These are phyloP conservation scores for Limnephilus auricula DNA, from an alignment of 2,888 invertebrate species.

Conservation along the genomic window DNA sequence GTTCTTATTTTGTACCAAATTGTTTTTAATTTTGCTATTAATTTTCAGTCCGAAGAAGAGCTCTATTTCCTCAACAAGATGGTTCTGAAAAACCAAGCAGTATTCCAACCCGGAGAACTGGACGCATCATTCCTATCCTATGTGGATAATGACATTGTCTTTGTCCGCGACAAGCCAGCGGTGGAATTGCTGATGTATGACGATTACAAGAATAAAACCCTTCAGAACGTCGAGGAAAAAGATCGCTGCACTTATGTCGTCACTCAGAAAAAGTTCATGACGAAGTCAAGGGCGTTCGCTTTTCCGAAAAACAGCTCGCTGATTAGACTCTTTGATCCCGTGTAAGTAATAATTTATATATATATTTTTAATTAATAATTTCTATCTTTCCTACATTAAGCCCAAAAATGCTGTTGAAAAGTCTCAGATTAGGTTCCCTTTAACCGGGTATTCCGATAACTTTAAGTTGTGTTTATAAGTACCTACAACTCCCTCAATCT, in stretches of 20 bases:
- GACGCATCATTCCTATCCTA: conserved; percentile 72
- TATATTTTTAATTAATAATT: neutral
- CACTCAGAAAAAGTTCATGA: conserved; percentile 83
- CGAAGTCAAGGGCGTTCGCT: conserved; percentile 84
- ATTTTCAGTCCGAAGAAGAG: conserved; percentile 72
- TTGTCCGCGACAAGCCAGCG: conserved; percentile 84
- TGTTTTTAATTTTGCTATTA: neutral
- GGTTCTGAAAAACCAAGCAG: conserved; percentile 72
- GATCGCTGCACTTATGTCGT: conserved; percentile 87
- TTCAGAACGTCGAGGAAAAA: conserved; percentile 78
- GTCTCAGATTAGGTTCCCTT: neutral
- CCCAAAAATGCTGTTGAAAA: neutral
- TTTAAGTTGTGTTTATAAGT: neutral
- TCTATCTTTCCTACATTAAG: conserved; percentile 1
- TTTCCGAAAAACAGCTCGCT: conserved; percentile 82
- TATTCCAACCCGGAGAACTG: conserved; percentile 70
- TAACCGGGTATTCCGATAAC: neutral
- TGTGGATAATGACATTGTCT: conserved; percentile 77
- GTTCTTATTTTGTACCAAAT: no score
- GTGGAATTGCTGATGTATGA: conserved; percentile 83
- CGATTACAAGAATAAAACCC: conserved; percentile 82
- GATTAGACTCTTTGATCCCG: conserved; percentile 80
- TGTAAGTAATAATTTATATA: conserved; percentile 76
- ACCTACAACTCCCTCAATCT: neutral
- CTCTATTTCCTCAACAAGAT: conserved; percentile 73